phyloP scores from a whole-genome alignment of 2,113 vertebrate species.

The Salminus brasiliensis region DNA sequence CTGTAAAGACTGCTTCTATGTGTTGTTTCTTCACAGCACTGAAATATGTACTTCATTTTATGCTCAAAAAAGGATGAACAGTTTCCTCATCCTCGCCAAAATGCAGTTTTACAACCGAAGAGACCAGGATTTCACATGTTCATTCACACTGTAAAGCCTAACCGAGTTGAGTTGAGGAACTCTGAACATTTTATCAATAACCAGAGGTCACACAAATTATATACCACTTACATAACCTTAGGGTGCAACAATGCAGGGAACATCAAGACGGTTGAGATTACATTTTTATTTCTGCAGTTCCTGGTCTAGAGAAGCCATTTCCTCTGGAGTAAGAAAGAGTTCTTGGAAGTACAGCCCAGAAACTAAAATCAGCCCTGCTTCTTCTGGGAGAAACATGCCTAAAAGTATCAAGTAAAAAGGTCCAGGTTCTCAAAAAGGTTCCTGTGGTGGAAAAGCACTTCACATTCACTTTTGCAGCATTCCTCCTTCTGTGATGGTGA shows the following conservation, averaged over 20 bases:
- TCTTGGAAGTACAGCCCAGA: neutral
- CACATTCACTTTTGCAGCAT: neutral
- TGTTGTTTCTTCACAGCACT: conserved; percentile 54
- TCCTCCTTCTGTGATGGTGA: neutral
- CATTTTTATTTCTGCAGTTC: neutral
- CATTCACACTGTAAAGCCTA: no score
- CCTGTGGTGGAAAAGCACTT: neutral
- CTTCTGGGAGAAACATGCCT: neutral
- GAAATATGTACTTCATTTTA: neutral
- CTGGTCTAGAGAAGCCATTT: neutral
- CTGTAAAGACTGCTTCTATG: conserved; percentile 55
- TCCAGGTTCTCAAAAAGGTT: neutral
- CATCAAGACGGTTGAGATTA: no score
- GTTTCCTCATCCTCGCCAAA: neutral
- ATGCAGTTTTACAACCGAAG: neutral
- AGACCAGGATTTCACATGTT: neutral
- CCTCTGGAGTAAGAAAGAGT: neutral
- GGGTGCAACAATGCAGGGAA: no score
- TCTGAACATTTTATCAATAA: no score
- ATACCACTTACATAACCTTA: no score
- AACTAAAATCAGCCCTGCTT: neutral
- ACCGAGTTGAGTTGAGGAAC: no score
- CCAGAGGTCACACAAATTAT: no score
- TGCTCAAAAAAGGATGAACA: neutral
- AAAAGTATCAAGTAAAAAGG: neutral